Percentiles rank a stretch among this genome's conserved stretches.
Evolutionary conservation across 2,797 vertebrate species (phyloP).

Genomic region (Tarsius wallacei): DNA sequence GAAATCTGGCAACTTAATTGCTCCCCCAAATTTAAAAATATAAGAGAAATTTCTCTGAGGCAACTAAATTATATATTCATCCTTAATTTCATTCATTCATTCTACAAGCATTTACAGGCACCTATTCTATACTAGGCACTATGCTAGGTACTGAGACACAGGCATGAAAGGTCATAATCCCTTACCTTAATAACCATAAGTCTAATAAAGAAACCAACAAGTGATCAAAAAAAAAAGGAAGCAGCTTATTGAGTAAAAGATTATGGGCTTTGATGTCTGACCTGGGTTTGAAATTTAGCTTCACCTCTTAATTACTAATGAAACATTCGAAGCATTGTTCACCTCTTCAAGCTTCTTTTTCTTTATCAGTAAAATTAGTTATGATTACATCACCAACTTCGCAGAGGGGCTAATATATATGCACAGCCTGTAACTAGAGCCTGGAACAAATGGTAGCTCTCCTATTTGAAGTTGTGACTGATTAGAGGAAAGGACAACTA

Average conservation of each 20-base stretch:
- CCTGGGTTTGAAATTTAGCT: background rate
- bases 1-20: background rate
- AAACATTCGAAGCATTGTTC: background rate
- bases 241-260: background rate
- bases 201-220: background rate
- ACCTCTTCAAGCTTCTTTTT: background rate
- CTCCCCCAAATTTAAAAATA: constrained; percentile 11
- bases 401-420: background rate
- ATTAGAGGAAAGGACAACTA: background rate
- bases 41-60: constrained; percentile 60
- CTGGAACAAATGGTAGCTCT: background rate
- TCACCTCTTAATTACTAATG: background rate
- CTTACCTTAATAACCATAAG: constrained; percentile 38
- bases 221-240: background rate
- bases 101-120: background rate
- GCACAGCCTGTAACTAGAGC: background rate
- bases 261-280: background rate
- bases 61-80: background rate
- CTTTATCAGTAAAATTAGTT: constrained; percentile 34
- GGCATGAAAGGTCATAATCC: background rate
- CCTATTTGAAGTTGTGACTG: background rate
- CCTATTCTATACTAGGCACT: background rate
- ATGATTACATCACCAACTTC: background rate
- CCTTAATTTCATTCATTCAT: background rate
- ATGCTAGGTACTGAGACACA: background rate